Percentiles rank a stretch among this genome's conserved stretches.
Conservation (phyloP, 2,888 invertebrate species). For the Apotomis capreana region DNA sequence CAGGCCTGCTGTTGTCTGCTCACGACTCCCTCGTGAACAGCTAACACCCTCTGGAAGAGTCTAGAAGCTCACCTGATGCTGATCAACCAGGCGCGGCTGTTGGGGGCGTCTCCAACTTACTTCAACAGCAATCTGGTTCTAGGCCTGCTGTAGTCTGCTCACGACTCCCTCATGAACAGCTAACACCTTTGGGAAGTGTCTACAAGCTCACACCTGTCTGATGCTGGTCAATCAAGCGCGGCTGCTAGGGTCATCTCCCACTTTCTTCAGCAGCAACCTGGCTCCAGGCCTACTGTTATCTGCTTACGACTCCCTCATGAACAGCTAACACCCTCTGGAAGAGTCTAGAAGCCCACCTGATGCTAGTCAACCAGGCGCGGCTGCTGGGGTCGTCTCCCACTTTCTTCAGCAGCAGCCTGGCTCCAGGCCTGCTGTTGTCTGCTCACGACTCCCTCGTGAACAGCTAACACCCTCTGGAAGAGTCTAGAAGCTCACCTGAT, state of each 20-base stretch:
- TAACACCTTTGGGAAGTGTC: no score
- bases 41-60: no score
- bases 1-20: constrained; percentile 88
- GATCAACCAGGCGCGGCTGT: constrained; percentile 86
- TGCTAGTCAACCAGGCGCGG: constrained; percentile 95
- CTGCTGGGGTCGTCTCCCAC: constrained; percentile 97
- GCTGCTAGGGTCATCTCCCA: constrained; percentile 96
- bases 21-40: no score
- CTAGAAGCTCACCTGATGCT: no score
- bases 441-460: constrained; percentile 93
- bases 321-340: no score
- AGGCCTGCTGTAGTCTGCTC: constrained; percentile 88
- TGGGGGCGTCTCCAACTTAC: constrained; percentile 95
- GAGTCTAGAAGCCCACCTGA: constrained; percentile 70
- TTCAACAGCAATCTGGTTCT: constrained; percentile 93
- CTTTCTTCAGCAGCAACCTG: constrained; percentile 91
- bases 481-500: constrained; percentile 78
- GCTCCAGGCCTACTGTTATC: constrained; percentile 89
- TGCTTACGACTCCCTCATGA: not conserved
- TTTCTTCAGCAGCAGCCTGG: constrained; percentile 91
- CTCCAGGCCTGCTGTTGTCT: constrained; percentile 92
- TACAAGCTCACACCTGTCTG: no score
- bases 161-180: no score
- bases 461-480: constrained; percentile 86
- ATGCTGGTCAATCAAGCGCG: constrained; percentile 79